Evolutionary conservation across 1,140 invertebrate genomes (phyloP), one percentile per base, ranked within the genome.

Genomic region (Lepidurus packardi): DNA sequence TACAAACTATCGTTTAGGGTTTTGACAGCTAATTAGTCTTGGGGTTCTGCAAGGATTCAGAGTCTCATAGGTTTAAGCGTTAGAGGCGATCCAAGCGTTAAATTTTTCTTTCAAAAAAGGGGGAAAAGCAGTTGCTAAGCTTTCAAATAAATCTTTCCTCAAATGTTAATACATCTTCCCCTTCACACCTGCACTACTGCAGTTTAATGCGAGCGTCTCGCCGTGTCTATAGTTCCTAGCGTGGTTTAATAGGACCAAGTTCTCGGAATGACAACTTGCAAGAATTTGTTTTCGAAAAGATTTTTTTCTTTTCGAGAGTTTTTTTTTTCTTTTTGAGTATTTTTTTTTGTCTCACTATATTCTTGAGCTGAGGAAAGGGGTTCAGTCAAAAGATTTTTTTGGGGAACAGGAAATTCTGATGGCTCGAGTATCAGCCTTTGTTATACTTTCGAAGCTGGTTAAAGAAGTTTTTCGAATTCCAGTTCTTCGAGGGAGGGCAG

Each of bases 11-110:
- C 8, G 7, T 11, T 65, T 9, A 16, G 53, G 16, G 13, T 21
- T 65, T 65, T 65, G 53, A 65, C 53, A 65, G 53, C 53, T 65
- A 65, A 65, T 65, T 65, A 65, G 53, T 65, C 53, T 65, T 21
- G 13, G 53, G 21, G 53, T 7, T 34, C 34, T 34, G 34, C 34
- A 34, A 34, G 34, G 34, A 4, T 34, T 34, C 34, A 34, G 34
- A 34, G 34, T 34, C 34, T 34, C 34, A 34, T 4, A 4, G 2
- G 34, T 34, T 34, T 34, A 34, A 34, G 34, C 34, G 34, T 34
- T 34, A 34, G 34, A 34, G 34, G 34, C 34, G 34, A 2, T 34
- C 34, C 34, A 34, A 34, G 34, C 34, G 34, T 34, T 34, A 34
- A 2, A 34, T 34, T 34, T 34, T 34, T 34, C 34, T 4, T 34